Evolutionary conservation across 2,797 vertebrate genomes (phyloP), one percentile per base, ranked within the genome.

Genomic region (Glossophaga mutica): DNA sequence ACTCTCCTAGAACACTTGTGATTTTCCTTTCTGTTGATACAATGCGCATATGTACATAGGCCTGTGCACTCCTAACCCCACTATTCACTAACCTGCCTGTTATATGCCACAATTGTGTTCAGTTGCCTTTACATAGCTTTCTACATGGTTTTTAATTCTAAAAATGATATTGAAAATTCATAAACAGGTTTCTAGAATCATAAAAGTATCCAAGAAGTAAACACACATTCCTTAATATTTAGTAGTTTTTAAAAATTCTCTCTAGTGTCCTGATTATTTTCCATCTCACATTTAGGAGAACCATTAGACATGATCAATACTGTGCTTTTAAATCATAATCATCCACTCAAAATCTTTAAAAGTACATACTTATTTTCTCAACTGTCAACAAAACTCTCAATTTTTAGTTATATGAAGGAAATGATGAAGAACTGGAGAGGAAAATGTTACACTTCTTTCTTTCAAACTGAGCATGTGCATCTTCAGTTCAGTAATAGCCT

Each of bases 401-500:
- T 42, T 95, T 87, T 65, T 50, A 74, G 14, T 15, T 52, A 19
- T 84, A 39, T 46, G 78, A 94, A 93, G 9, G 24, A 65, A 90
- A 77, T 73, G 29, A 1, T 50, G 32, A 73, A 90, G 10, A 76
- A 55, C 2, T 82, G 19, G 26, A 46, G n/a, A 87, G 4, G 7
- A 55, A 94, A 82, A 39, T 24, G 37, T 62, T 32, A 42, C 3
- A 24, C 5, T 84, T 68, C 14, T 93, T 55, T 84, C 22, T 62
- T 90, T 78, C 32, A 81, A 85, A 34, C 3, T 29, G 74, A 92
- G 22, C n/a, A 42, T 39, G 22, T 6, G 2, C 48, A 5, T 46
- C 67, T 90, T 92, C 34, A 77, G 6, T 59, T 89, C 34, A 92
- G 12, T 55, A 90, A 88, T 26, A 67, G 29, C 46, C 42, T 89